Conservation (phyloP, 2,888 invertebrate species). For the Frankliniella intonsa region DNA sequence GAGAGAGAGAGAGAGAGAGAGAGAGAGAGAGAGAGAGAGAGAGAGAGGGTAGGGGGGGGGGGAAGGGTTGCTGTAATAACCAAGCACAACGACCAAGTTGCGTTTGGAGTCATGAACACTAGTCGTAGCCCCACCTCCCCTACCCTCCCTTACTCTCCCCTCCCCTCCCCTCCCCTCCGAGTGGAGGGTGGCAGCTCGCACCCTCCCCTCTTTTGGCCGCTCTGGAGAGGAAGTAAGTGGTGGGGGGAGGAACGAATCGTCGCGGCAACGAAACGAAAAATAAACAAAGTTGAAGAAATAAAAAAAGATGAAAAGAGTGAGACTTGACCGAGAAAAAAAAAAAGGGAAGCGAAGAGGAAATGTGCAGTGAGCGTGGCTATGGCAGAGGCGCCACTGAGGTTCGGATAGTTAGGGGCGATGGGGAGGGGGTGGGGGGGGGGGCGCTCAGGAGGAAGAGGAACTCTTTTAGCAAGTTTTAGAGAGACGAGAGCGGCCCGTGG, state of each 20-base stretch:
- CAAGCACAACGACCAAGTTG: not conserved
- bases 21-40: not conserved
- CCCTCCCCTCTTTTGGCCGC: too few relatives aligned
- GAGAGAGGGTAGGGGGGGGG: not conserved
- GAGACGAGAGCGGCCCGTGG: not conserved
- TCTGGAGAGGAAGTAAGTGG: not conserved
- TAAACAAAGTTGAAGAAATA: not conserved
- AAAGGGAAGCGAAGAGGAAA: not conserved
- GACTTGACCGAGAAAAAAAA: not conserved
- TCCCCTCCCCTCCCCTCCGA: too few relatives aligned
- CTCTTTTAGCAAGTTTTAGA: conserved; percentile 20
- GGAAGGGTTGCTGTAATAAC: not conserved
- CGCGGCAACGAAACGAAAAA: not conserved
- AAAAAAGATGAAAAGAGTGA: not conserved
- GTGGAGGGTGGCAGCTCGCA: too few relatives aligned
- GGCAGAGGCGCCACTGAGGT: too few relatives aligned
- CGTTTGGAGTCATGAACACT: not conserved
- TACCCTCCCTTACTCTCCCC: not conserved
- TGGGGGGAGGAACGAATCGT: not conserved
- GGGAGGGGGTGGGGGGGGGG: not conserved
- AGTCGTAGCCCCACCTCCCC: not conserved
- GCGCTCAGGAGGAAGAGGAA: not conserved
- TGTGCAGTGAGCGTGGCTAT: not conserved
- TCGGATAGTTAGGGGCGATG: not conserved
- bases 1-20: not conserved